Evolutionary conservation across 2,797 vertebrate species (phyloP).

Genomic region (Thaleichthys pacificus): DNA sequence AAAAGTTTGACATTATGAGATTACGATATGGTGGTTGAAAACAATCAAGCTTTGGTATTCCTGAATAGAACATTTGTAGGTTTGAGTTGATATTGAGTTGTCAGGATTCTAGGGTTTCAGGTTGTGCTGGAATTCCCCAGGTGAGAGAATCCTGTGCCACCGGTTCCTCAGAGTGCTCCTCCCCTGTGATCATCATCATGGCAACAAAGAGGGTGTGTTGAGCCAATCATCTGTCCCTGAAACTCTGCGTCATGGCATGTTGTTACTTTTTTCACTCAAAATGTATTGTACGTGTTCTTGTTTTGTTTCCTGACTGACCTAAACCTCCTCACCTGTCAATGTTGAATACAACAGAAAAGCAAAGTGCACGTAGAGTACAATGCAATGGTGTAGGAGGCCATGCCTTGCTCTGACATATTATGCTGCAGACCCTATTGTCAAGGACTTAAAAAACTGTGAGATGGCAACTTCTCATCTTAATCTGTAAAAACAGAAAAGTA

Average conservation of each 20-base stretch:
- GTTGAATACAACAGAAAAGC: background rate
- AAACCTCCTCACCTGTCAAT: background rate
- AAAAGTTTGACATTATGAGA: background rate
- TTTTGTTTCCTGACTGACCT: background rate
- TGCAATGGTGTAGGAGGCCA: background rate
- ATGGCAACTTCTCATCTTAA: too few species aligned
- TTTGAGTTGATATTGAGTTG: constrained; percentile 23
- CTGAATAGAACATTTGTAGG: background rate
- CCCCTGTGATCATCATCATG: constrained; percentile 55
- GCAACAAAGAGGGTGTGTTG: constrained; percentile 56
- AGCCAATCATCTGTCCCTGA: constrained; percentile 20
- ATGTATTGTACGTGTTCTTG: background rate
- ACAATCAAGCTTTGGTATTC: background rate
- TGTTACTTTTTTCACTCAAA: background rate
- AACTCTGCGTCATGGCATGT: background rate
- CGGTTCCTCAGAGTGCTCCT: constrained; percentile 53
- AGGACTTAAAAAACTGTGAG: background rate
- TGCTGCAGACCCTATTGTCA: background rate
- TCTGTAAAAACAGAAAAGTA: too few species aligned
- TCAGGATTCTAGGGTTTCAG: constrained; percentile 37
- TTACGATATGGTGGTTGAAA: background rate
- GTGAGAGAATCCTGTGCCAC: constrained; percentile 52
- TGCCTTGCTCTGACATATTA: background rate
- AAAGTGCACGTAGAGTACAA: background rate
- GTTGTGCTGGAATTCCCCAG: constrained; percentile 39